These are phyloP conservation scores for Chromobotia macracanthus DNA, from an alignment of 2,797 vertebrate species.

Conservation along the genomic window DNA sequence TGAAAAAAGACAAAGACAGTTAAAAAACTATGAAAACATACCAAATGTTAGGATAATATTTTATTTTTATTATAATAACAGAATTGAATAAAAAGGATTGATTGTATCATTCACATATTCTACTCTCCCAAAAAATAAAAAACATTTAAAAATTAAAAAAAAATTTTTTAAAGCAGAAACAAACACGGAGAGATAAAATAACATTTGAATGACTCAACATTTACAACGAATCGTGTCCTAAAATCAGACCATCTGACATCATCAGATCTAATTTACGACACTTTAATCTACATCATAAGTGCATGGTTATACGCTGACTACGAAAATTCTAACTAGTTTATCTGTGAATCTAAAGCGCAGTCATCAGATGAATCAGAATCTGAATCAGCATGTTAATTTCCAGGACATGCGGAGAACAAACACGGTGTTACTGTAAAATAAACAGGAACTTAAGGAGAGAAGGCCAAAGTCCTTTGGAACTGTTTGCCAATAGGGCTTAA, in stretches of 20 bases:
- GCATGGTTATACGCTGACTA: not conserved
- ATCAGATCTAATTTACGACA: not conserved
- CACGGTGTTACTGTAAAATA: conserved; percentile 21
- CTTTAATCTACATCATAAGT: no score
- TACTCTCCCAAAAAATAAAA: no score
- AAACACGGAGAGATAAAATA: no score
- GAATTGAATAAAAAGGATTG: no score
- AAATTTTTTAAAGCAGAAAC: no score
- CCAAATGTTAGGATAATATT: no score
- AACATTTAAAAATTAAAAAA: no score
- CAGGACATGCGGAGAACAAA: conserved; percentile 17
- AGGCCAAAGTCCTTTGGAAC: conserved; percentile 14
- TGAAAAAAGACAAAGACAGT: not conserved
- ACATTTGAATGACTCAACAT: not conserved
- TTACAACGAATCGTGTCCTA: not conserved
- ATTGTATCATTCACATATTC: no score
- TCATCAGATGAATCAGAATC: conserved; percentile 13
- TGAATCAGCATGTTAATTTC: not conserved
- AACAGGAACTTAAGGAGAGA: not conserved
- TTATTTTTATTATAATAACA: no score
- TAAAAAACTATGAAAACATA: not conserved
- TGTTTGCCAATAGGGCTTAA: conserved; percentile 36
- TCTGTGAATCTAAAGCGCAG: not conserved
- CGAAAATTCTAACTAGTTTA: conserved; percentile 1
- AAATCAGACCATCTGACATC: not conserved